phyloP scores from a whole-genome alignment of 2,113 vertebrate genomes.

The Petrocephalus zakoni region DNA sequence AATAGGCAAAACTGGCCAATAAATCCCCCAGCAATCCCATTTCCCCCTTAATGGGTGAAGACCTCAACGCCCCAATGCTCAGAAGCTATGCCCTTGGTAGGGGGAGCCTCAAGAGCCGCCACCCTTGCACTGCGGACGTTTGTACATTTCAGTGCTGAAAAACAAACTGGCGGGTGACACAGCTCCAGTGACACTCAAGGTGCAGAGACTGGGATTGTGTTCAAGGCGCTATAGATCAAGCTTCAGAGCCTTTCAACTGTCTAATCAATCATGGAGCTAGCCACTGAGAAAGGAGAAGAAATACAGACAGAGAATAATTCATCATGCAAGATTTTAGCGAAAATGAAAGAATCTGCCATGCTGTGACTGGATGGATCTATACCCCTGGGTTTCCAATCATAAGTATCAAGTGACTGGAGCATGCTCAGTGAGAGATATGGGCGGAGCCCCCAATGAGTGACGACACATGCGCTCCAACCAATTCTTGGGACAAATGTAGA shows the following conservation, averaged over 20 bases:
- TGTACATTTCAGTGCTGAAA: background rate
- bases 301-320: background rate
- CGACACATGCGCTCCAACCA: constrained; percentile 41
- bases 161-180: background rate
- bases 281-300: background rate
- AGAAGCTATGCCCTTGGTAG: background rate
- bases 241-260: background rate
- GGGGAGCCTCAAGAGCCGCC: background rate
- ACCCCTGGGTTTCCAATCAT: background rate
- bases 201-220: background rate
- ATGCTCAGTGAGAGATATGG: constrained; percentile 78
- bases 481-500: constrained; percentile 38
- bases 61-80: no score
- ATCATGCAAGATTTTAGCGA: background rate
- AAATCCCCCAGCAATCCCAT: no score
- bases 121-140: background rate
- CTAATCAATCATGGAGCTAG: background rate
- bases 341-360: constrained; percentile 17
- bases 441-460: constrained; percentile 43
- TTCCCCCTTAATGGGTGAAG: no score
- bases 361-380: background rate
- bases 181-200: background rate
- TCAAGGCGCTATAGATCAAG: background rate
- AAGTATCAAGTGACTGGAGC: constrained; percentile 39
- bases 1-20: no score